Evolutionary conservation across 2,113 vertebrate species (phyloP).

Genomic region (Passer domesticus): DNA sequence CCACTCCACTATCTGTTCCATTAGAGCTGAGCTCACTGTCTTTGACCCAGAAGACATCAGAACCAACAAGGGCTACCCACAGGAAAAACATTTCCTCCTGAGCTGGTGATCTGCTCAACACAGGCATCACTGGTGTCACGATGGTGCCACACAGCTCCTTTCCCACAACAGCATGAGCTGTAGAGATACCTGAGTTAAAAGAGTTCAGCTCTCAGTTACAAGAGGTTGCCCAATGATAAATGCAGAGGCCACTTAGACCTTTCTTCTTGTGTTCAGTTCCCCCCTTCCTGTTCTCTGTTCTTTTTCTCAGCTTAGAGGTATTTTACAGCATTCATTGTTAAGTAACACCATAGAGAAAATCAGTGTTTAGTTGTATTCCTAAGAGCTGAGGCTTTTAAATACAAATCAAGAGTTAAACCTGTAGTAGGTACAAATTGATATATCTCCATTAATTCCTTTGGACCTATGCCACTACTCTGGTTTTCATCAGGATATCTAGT

Average conservation of each 20-base stretch:
- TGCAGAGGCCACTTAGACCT: neutral
- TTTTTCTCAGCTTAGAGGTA: neutral
- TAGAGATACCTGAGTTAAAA: neutral
- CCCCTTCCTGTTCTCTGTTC: neutral
- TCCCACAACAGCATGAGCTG: neutral
- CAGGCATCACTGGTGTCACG: neutral
- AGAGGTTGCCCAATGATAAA: neutral
- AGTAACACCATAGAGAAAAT: neutral
- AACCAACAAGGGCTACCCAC: neutral
- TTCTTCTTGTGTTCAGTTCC: neutral
- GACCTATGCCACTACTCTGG: conserved; percentile 15
- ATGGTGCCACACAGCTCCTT: neutral
- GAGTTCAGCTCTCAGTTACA: neutral
- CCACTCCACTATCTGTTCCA: neutral
- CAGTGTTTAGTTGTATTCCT: neutral
- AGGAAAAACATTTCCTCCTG: neutral
- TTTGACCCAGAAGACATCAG: neutral
- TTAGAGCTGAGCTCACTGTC: neutral
- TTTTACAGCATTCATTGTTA: neutral
- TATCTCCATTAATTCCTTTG: conserved; percentile 26
- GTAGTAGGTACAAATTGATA: conserved; percentile 28
- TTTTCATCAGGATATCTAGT: conserved; percentile 12
- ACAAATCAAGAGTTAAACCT: conserved; percentile 16
- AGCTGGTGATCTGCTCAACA: neutral
- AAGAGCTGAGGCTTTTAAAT: neutral